phyloP scores from a whole-genome alignment of 2,888 invertebrate species.

The Syrphus vitripennis region DNA sequence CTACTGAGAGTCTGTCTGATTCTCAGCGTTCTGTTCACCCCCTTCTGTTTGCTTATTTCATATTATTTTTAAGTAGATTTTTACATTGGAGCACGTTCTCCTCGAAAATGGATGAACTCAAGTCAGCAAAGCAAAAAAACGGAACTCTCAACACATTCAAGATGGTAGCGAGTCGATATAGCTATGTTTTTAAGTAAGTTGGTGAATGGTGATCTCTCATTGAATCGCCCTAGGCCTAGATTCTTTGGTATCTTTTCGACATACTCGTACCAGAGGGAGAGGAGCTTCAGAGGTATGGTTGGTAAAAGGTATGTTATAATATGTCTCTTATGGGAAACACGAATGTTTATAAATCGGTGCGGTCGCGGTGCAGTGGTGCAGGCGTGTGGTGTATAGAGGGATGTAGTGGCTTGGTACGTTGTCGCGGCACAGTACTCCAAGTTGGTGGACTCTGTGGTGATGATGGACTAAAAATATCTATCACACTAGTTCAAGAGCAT shows the following conservation, averaged over 20 bases:
- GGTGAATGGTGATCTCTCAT: slow-evolving; percentile 16
- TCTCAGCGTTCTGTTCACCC: neutral
- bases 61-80: slow-evolving; percentile 31
- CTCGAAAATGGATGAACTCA: slow-evolving; percentile 42
- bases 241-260: slow-evolving; percentile 29
- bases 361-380: too few relatives aligned
- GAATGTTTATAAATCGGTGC: slow-evolving; percentile 9
- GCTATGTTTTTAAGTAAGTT: neutral
- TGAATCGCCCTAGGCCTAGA: slow-evolving; percentile 22
- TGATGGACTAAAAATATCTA: slow-evolving; percentile 61
- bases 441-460: slow-evolving; percentile 10
- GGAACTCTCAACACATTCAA: slow-evolving; percentile 38
- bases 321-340: slow-evolving; percentile 28
- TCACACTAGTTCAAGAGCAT: slow-evolving; percentile 67
- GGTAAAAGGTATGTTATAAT: neutral
- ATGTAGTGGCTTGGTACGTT: slow-evolving; percentile 6
- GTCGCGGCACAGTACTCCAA: slow-evolving; percentile 33
- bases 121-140: slow-evolving; percentile 1
- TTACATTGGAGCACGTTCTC: slow-evolving; percentile 46
- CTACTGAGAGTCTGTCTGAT: neutral
- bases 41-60: slow-evolving; percentile 23
- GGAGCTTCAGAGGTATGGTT: neutral
- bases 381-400: slow-evolving; percentile 15
- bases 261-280: neutral
- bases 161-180: slow-evolving; percentile 37